Evolutionary conservation across 2,113 vertebrate genomes (phyloP).

Genomic region (Microcebus murinus): DNA sequence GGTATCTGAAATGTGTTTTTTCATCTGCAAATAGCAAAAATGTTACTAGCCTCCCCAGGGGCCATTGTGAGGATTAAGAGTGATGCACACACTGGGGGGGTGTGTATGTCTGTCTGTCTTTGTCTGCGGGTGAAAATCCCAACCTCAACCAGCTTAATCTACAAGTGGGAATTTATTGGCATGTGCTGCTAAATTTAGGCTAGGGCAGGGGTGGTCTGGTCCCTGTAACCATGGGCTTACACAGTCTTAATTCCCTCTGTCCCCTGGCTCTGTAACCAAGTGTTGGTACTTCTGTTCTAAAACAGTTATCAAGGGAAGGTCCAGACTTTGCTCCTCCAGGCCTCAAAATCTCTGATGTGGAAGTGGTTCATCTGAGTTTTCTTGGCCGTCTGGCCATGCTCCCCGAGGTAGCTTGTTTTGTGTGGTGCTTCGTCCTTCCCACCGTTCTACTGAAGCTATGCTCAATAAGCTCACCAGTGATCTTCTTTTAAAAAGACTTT

Average conservation of each 20-base stretch:
- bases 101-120: background rate
- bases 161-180: background rate
- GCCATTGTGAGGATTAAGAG: background rate
- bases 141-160: background rate
- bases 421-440: background rate
- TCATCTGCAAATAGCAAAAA: background rate
- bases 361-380: background rate
- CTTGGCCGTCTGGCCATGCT: background rate
- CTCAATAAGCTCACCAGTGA: background rate
- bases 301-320: background rate
- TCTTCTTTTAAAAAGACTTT: background rate
- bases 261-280: background rate
- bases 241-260: background rate
- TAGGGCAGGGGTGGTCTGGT: background rate
- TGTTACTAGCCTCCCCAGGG: background rate
- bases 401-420: too few relatives aligned
- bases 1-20: background rate
- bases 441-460: rapidly evolving
- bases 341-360: background rate
- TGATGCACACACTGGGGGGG: background rate
- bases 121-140: background rate
- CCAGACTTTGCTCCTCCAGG: background rate
- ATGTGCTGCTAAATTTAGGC: background rate
- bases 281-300: background rate
- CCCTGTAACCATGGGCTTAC: background rate